A percentile compares a stretch with the other conserved stretches of the same genome.
These are phyloP conservation scores for Gambusia affinis DNA, from an alignment of 2,113 vertebrate species.

Conservation along the genomic window DNA sequence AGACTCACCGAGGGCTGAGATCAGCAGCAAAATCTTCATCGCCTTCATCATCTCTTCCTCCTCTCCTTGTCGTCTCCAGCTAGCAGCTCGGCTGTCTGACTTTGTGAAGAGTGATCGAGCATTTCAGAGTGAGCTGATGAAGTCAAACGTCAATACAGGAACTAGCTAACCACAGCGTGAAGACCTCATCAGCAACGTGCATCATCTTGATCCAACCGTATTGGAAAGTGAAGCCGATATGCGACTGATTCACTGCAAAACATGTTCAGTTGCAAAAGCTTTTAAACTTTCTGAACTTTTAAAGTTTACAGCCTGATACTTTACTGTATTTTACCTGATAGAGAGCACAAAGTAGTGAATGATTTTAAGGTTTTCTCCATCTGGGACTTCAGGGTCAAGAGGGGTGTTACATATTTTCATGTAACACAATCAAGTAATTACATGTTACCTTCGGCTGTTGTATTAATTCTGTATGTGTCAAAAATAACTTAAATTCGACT, in stretches of 20 bases:
- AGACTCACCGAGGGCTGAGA: conserved; percentile 44
- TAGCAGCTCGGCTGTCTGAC: neutral
- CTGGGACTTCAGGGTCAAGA: no score
- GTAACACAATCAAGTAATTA: no score
- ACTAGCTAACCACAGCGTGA: conserved; percentile 16
- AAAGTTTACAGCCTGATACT: no score
- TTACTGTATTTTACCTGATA: no score
- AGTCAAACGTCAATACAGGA: conserved; percentile 14
- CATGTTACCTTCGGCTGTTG: no score
- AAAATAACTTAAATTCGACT: no score
- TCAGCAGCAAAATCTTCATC: conserved; percentile 26
- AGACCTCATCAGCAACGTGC: neutral
- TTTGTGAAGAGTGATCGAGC: neutral
- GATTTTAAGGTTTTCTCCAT: no score
- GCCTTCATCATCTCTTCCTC: neutral
- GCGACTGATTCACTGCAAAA: neutral
- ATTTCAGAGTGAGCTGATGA: neutral
- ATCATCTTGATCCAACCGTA: neutral
- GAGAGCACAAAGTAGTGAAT: no score
- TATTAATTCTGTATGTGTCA: no score
- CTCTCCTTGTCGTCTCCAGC: neutral
- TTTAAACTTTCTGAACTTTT: no score
- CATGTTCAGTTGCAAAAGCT: no score
- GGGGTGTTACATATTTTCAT: no score
- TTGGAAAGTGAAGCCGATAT: neutral